phyloP scores from a whole-genome alignment of 2,888 invertebrate species.

The Herminia tarsipennalis region DNA sequence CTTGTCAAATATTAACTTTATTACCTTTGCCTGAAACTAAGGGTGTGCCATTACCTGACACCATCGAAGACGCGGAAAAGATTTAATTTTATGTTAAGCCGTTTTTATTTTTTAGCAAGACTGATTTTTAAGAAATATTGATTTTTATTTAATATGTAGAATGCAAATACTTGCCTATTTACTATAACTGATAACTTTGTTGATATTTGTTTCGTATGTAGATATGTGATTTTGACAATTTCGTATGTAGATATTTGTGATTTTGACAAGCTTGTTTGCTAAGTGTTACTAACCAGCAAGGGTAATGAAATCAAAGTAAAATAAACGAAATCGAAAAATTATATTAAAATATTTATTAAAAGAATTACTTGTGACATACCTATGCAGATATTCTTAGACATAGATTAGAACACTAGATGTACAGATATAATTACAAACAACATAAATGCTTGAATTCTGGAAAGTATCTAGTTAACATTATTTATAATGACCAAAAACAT shows the following conservation, averaged over 20 bases:
- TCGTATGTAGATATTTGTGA: no score
- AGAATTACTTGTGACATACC: slow-evolving; percentile 12
- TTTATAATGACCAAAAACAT: no score
- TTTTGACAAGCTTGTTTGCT: no score
- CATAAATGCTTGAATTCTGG: slow-evolving; percentile 1
- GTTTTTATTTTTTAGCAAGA: no score
- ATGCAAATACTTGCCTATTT: no score
- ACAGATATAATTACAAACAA: slow-evolving; percentile 5
- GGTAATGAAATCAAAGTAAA: slow-evolving; percentile 3
- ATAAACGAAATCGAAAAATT: background rate
- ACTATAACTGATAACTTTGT: no score
- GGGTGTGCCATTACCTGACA: slow-evolving; percentile 78
- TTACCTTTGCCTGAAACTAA: slow-evolving; percentile 78
- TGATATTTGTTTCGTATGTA: no score
- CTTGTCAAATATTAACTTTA: slow-evolving; percentile 64
- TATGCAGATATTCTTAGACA: slow-evolving; percentile 12
- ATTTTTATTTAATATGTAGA: no score
- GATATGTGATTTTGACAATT: no score
- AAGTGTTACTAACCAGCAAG: no score
- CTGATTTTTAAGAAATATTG: no score
- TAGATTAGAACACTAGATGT: slow-evolving; percentile 7
- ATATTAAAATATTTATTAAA: slow-evolving; percentile 16
- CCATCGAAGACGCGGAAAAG: slow-evolving; percentile 78
- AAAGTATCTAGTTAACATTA: background rate
- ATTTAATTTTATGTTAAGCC: slow-evolving; percentile 7